phyloP scores from a whole-genome alignment of 2,888 invertebrate species.

The Apantesis nais region DNA sequence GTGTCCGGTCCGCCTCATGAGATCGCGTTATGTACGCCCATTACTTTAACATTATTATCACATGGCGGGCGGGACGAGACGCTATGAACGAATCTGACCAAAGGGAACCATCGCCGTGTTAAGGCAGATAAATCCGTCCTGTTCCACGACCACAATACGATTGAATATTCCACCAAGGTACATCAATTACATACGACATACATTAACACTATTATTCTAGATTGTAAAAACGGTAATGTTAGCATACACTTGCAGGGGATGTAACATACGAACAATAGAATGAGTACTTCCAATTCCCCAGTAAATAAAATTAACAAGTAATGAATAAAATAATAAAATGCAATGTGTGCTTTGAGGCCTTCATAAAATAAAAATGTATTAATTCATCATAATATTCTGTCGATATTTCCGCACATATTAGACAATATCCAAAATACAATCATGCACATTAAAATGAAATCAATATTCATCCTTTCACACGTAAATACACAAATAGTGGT shows the following conservation, averaged over 20 bases:
- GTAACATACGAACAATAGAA: slow-evolving; percentile 63
- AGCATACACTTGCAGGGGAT: slow-evolving; percentile 57
- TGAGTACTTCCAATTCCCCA: slow-evolving; percentile 59
- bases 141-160: slow-evolving; percentile 45
- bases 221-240: slow-evolving; percentile 63
- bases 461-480: slow-evolving; percentile 71
- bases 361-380: slow-evolving; percentile 46
- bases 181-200: slow-evolving; percentile 58
- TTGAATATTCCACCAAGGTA: slow-evolving; percentile 52
- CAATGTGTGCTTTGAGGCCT: slow-evolving; percentile 56
- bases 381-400: slow-evolving; percentile 43
- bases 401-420: slow-evolving; percentile 47
- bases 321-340: slow-evolving; percentile 58
- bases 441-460: slow-evolving; percentile 68
- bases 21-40: slow-evolving; percentile 44
- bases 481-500: slow-evolving; percentile 76
- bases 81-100: slow-evolving; percentile 38
- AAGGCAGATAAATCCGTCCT: slow-evolving; percentile 28
- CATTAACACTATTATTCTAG: slow-evolving; percentile 65
- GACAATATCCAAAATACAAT: slow-evolving; percentile 52
- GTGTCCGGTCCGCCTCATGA: slow-evolving; percentile 45
- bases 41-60: slow-evolving; percentile 39
- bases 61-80: slow-evolving; percentile 48
- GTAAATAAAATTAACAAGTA: slow-evolving; percentile 64
- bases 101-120: slow-evolving; percentile 21